Percentiles rank a stretch among this genome's conserved stretches.
phyloP scores from a whole-genome alignment of 2,888 invertebrate species.

The Diplolepis rosae region DNA sequence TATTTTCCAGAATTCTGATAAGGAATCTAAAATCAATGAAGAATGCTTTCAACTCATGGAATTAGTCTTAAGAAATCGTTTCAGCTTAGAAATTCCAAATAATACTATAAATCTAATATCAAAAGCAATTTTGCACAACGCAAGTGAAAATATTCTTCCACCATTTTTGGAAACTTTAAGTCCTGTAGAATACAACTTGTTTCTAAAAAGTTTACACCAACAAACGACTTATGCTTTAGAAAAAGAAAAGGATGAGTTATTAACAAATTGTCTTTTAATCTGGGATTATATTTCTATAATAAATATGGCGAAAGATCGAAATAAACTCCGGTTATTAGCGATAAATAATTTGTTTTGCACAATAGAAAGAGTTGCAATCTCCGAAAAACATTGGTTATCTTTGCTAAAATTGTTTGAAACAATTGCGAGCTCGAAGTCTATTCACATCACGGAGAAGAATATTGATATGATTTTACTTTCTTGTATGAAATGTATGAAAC shows the following conservation, averaged over 20 bases:
- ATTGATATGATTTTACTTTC: slow-evolving; percentile 21
- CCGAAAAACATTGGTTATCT: not conserved
- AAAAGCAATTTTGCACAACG: not conserved
- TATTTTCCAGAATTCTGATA: not conserved
- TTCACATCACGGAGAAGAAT: slow-evolving; percentile 17
- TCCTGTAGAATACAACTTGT: not conserved
- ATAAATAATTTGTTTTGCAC: slow-evolving; percentile 8
- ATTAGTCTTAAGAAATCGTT: slow-evolving; percentile 20
- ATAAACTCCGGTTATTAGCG: slow-evolving; percentile 19
- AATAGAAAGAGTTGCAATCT: not conserved
- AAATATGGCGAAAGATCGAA: not conserved
- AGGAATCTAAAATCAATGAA: not conserved
- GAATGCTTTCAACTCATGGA: not conserved
- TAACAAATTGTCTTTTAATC: slow-evolving; percentile 5
- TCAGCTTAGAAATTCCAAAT: not conserved
- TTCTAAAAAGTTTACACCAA: not conserved
- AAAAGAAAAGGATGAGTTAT: not conserved
- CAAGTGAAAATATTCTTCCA: not conserved
- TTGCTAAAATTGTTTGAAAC: slow-evolving; percentile 14
- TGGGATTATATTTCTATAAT: slow-evolving; percentile 12
- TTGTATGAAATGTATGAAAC: slow-evolving; percentile 23
- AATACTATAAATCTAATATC: not conserved
- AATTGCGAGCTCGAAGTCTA: slow-evolving; percentile 11
- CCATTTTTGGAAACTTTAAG: slow-evolving; percentile 20
- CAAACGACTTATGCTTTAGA: not conserved